Base-by-base conservation (phyloP, 2,797 vertebrate species). In the Neosalanx taihuensis region DNA sequence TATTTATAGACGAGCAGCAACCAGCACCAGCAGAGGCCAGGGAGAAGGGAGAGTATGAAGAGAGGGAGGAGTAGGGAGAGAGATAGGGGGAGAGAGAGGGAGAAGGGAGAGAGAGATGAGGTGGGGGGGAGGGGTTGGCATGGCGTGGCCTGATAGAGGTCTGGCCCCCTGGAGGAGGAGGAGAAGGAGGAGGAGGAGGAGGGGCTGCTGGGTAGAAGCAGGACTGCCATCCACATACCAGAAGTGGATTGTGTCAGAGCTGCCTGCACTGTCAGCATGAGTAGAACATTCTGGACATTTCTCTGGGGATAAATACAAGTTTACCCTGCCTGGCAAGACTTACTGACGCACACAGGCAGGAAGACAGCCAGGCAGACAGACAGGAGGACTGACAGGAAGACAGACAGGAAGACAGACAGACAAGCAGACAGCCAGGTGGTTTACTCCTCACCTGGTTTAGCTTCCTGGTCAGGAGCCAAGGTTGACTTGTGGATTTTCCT, bases 401-500 rank as follows among this genome's bases (percentile, higher is more conserved):
- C 35, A 64, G 29, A 33, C 9, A 41, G 37, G 20, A 37, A 23
- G 6, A 33, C 4, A 20, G 66, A 15, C 60, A 67, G 15, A n/a
- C 26, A 72, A 3, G 26, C 59, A 49, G n/a, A 3, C 29, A 71
- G 26, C 63, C 1, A 49, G 10, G 3, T 26, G 0, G n/a, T 15
- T 12, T 10, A 49, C 20, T 58, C 74, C 72, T 62, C 88, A 97
- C 96, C 94, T 94, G 92, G 88, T 91, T 92, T 97, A 75, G 90
- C 79, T 71, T 95, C 92, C 23, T 90, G 86, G 80, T 91, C 94
- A 80, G 93, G 85, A 31, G 87, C 80, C 5, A 85, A 88, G 18
- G 87, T 64, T 72, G 92, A 84, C 85, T 93, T 94, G 75, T 96
- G 94, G 73, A 97, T 90, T 89, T 97, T 99, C 81, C 95, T 89